A percentile compares a stretch with the other conserved stretches of the same genome.
Evolutionary conservation across 2,888 invertebrate genomes (phyloP).

Genomic region (Cotesia congregata): DNA sequence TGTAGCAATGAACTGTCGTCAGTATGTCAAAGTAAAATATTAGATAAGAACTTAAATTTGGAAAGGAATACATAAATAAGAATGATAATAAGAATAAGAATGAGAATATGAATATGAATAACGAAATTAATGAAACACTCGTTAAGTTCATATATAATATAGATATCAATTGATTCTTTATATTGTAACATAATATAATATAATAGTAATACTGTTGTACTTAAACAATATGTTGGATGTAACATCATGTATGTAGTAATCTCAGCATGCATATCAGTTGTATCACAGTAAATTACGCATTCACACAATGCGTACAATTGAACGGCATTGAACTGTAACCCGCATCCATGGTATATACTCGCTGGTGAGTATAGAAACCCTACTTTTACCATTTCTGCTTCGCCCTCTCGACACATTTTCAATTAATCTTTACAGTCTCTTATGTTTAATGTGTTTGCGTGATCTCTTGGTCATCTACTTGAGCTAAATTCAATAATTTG

Average conservation of each 20-base stretch:
- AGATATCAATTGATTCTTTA: not conserved
- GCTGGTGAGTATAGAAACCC: constrained; percentile 27
- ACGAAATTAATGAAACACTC: not conserved
- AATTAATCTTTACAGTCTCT: constrained; percentile 19
- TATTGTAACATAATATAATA: not conserved
- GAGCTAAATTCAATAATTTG: not conserved
- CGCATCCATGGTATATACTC: constrained; percentile 28
- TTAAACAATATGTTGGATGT: constrained; percentile 4
- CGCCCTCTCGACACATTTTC: constrained; percentile 10
- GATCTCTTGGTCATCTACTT: not conserved
- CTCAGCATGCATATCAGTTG: constrained; percentile 19
- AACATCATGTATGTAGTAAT: not conserved
- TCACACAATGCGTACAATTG: constrained; percentile 44
- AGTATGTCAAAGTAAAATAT: not conserved
- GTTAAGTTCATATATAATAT: not conserved
- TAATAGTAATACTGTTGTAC: constrained; percentile 5
- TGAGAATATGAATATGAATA: not conserved
- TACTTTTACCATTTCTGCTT: constrained; percentile 44
- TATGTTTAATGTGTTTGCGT: constrained; percentile 1
- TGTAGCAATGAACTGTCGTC: not conserved
- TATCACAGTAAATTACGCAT: constrained; percentile 47
- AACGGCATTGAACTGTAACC: constrained; percentile 54
- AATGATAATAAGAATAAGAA: not conserved
- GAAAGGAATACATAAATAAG: not conserved
- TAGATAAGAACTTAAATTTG: not conserved